phyloP scores from a whole-genome alignment of 1,140 invertebrate species.

The Trichonephila clavata region DNA sequence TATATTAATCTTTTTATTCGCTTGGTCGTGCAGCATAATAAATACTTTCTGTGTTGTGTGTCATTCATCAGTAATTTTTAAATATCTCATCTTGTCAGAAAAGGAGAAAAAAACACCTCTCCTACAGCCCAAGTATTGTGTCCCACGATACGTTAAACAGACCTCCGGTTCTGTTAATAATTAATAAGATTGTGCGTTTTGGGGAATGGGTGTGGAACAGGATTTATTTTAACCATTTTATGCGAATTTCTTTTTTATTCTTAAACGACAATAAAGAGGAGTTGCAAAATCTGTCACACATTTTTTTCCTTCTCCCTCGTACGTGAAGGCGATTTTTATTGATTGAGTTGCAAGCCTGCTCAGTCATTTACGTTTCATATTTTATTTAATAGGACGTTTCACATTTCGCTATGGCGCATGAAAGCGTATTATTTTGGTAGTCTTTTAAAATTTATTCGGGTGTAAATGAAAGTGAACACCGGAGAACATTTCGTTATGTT shows the following conservation, averaged over 20 bases:
- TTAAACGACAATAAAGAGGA: conserved; percentile 21
- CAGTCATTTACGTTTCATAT: conserved; percentile 31
- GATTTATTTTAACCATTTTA: conserved; percentile 49
- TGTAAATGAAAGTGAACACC: background rate
- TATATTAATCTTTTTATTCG: conserved; percentile 22
- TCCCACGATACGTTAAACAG: conserved; percentile 29
- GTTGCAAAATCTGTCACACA: conserved; percentile 13
- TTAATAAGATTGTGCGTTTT: conserved; percentile 38
- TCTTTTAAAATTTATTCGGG: conserved; percentile 23
- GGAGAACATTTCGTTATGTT: background rate
- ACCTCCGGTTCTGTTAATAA: conserved; percentile 52
- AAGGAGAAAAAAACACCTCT: conserved; percentile 8
- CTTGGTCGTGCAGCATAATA: conserved; percentile 25
- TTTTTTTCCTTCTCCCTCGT: background rate
- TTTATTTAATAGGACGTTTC: conserved; percentile 35
- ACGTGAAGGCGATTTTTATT: conserved; percentile 9
- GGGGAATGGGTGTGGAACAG: conserved; percentile 37
- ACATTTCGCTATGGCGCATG: background rate
- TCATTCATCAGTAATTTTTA: conserved; percentile 61
- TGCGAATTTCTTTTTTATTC: conserved; percentile 2
- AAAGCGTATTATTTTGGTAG: background rate
- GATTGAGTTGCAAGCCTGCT: background rate
- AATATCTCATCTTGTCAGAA: conserved; percentile 46
- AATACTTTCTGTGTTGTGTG: conserved; percentile 9
- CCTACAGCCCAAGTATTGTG: background rate